Base-by-base conservation (phyloP, 2,113 vertebrate species). In the Campylomormyrus tamandua region DNA sequence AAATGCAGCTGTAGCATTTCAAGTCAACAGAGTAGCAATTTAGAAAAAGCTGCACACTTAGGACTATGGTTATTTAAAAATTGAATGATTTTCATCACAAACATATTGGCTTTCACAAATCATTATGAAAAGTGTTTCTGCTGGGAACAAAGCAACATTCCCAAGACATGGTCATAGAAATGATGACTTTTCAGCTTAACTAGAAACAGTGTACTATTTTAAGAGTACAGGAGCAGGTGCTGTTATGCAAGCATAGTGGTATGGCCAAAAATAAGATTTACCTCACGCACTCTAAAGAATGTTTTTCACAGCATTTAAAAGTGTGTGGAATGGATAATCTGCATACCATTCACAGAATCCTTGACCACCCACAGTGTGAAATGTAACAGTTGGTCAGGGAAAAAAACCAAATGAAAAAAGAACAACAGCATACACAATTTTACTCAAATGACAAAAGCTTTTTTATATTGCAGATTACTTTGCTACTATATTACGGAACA, bases 301-400 rank as follows among this genome's bases (percentile, higher is more conserved):
- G 80, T 66, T 31, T 86, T 66, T 90, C 83, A 70, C 53, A 70
- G 46, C 42, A 70, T 66, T 31, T 53, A 35, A 42, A 31, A 53
- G 58, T 70, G 70, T 83, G 50, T 27, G 83, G 42, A 87, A 45
- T 27, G 15, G 42, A 90, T 87, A 42, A 84, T 46, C 89, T 45
- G 48, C 45, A 84, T 42, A 27, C 70, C 80, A 62, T 39, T 85
- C 50, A 62, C 83, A 90, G 58, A 70, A 70, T 27, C 17, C 31
- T 27, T 86, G 89, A 87, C 89, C 89, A 90, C 89, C 56, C 84
- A 90, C 85, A 87, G 84, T 70, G 83, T 4, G 42, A 87, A 48
- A 90, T 48, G 19, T 90, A 74, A 50, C 83, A 87, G 88, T 52
- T 87, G 50, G 8, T 86, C 13, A 39, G 35, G n/a, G 53, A 39